Base-by-base conservation (phyloP, 2,797 vertebrate species). In the Typhlichthys eigenmanni region DNA sequence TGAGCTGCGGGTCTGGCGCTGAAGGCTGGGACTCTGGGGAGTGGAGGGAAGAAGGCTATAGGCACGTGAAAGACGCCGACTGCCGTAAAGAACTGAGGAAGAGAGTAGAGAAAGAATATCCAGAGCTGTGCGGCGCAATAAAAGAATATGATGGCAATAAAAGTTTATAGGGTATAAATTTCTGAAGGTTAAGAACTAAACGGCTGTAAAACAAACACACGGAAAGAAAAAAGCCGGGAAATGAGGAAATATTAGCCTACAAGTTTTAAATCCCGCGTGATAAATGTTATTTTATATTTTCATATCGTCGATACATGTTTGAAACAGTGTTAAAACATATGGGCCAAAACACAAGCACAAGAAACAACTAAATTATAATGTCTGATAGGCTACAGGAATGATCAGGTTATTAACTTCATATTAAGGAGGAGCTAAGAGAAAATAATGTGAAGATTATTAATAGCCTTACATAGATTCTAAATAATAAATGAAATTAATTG, bases 141-240 rank as follows among this genome's bases (percentile, higher is more conserved):
- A 98, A 98, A 98, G 92, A 95, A 98, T 98, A 98, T 97, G 96
- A 96, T 94, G 91, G 94, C 94, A 92, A 95, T 98, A 98, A 98
- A 98, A 97, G 90, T 98, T 98, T 98, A 98, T 98, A 94, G 97
- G 92, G 95, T 96, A 96, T 95, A 96, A 91, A 97, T 97, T 96
- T 97, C 92, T 95, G 95, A 97, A 98, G 96, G 95, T 97, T 97
- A 95, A 96, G 95, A 95, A 96, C 94, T 95, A 94, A 96, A 93
- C 92, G 94, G 94, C 94, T 95, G 95, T 95, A 96, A 98, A 95
- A 93, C 94, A 98, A 97, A 97, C 95, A 95, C 76, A 69, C 73
- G 58, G 74, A 80, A 72, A 84, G 79, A 73, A 75, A 66, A 13
- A 29, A 9, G 51, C 47, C 17, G 38, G 38, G 84, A 80, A 83